Conservation (phyloP, 1,140 invertebrate genomes). For the Drosophila ironensis region DNA sequence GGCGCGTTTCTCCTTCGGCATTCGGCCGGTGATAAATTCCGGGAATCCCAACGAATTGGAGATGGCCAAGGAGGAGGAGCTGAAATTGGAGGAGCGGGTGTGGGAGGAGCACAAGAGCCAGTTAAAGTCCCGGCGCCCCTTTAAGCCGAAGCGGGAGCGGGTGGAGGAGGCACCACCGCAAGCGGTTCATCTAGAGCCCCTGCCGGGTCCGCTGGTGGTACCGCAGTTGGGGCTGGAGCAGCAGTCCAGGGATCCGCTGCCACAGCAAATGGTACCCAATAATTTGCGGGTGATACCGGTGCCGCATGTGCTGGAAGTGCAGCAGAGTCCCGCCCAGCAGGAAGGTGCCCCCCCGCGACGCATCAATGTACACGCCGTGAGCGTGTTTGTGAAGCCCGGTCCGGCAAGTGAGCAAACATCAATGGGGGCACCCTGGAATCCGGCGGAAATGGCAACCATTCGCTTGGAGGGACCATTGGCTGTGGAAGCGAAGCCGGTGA, state of each 20-base stretch:
- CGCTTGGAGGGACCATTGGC: neutral
- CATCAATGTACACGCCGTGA: constrained; percentile 3
- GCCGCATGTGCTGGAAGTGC: no score
- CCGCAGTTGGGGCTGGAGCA: neutral
- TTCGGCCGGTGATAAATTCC: constrained; percentile 1
- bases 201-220: neutral
- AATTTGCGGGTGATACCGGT: neutral
- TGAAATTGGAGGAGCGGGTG: constrained; percentile 41
- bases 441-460: neutral
- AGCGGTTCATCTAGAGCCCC: constrained; percentile 35
- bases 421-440: neutral
- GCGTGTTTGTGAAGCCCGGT: neutral
- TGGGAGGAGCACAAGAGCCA: constrained; percentile 37
- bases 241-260: neutral
- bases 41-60: constrained; percentile 7
- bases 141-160: constrained; percentile 18
- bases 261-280: neutral
- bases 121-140: neutral
- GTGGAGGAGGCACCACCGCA: constrained; percentile 22
- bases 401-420: neutral
- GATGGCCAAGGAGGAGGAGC: constrained; percentile 34
- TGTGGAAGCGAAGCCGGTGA: neutral
- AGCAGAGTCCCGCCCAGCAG: no score
- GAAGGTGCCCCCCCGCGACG: neutral
- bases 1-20: constrained; percentile 45